Evolutionary conservation across 2,888 invertebrate species (phyloP).

Genomic region (Drosophila macrothrix): DNA sequence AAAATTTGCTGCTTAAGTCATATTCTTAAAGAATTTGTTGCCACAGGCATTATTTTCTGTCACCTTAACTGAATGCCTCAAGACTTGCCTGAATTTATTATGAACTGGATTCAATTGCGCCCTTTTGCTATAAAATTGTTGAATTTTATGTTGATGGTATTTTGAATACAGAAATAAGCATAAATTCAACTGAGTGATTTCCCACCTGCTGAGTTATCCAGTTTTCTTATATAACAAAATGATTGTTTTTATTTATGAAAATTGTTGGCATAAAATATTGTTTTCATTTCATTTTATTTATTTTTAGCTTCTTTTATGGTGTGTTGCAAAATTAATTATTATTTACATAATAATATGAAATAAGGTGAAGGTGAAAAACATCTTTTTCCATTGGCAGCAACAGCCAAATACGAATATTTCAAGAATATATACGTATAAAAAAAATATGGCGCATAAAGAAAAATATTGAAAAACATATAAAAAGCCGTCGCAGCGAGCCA

Average conservation of each 20-base stretch:
- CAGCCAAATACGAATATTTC: conserved; percentile 32
- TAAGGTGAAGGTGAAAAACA: conserved; percentile 79
- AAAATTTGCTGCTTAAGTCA: conserved; percentile 6
- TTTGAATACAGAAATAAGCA: conserved; percentile 30
- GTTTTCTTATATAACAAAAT: conserved; percentile 38
- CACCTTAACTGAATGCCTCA: conserved; percentile 12
- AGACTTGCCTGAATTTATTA: conserved; percentile 18
- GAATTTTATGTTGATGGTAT: conserved; percentile 34
- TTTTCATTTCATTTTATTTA: conserved; percentile 2
- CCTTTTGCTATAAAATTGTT: conserved; percentile 15
- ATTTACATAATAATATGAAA: conserved; percentile 73
- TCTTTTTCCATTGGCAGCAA: conserved; percentile 54
- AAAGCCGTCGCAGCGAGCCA: conserved; percentile 45
- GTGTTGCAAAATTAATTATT: conserved; percentile 68
- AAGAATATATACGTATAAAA: conserved; percentile 42
- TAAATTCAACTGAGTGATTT: conserved; percentile 46
- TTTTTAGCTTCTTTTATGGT: conserved; percentile 43
- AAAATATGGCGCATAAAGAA: conserved; percentile 64
- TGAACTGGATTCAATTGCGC: conserved; percentile 40
- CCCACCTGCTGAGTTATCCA: conserved; percentile 47
- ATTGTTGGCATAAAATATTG: conserved; percentile 6
- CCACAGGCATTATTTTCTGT: conserved; percentile 15
- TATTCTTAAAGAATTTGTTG: background rate
- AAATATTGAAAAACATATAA: conserved; percentile 68
- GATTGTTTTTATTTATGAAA: conserved; percentile 29